Percentiles rank a stretch among this genome's conserved stretches.
phyloP scores from a whole-genome alignment of 2,888 invertebrate genomes.

The Nomada fucata region DNA sequence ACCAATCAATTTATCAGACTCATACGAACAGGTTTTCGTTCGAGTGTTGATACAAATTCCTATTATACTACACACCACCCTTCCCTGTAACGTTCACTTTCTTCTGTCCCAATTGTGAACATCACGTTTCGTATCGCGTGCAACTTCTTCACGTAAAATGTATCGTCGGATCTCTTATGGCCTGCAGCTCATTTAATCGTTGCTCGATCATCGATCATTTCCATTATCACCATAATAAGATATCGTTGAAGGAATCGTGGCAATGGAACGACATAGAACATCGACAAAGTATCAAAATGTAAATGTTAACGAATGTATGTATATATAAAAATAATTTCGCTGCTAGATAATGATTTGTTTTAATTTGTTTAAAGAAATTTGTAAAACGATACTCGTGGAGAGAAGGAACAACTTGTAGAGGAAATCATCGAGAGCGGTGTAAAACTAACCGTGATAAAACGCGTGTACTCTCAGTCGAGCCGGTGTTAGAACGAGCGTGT shows the following conservation, averaged over 20 bases:
- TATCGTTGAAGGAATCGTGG: too few species aligned
- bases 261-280: background rate
- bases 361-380: background rate
- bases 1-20: background rate
- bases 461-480: constrained; percentile 15
- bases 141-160: background rate
- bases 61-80: constrained; percentile 31
- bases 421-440: constrained; percentile 2
- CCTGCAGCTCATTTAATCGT: background rate
- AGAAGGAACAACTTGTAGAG: background rate
- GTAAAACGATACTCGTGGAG: background rate
- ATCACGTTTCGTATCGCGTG: background rate
- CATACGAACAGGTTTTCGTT: constrained; percentile 24
- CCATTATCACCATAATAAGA: background rate
- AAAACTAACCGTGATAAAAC: constrained; percentile 44
- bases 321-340: background rate
- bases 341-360: background rate
- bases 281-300: background rate
- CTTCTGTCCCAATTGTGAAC: constrained; percentile 14
- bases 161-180: background rate
- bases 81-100: constrained; percentile 53
- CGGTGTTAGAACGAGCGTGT: constrained; percentile 17
- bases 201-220: background rate
- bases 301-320: background rate
- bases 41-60: constrained; percentile 15